These are phyloP conservation scores for Polypterus senegalus DNA, from an alignment of 2,113 vertebrate genomes.

Conservation along the genomic window DNA sequence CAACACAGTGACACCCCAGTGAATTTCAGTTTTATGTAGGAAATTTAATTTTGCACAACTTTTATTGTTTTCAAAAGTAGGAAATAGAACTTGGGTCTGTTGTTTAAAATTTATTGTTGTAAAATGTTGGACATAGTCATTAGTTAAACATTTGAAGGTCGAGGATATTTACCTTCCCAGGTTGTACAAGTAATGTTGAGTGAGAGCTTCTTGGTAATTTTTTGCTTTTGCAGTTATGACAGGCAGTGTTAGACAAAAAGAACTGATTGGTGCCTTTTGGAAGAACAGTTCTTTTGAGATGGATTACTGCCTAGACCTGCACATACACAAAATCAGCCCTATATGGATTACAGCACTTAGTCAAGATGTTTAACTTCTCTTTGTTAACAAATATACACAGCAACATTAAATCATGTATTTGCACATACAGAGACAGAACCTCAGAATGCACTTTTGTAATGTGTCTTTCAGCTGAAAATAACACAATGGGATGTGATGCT, in stretches of 20 bases:
- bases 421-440: too few species aligned
- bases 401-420: too few species aligned
- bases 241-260: conserved; percentile 13
- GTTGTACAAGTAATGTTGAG: not conserved
- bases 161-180: not conserved
- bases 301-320: conserved; percentile 18
- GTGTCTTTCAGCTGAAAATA: too few species aligned
- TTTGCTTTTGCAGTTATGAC: conserved; percentile 17
- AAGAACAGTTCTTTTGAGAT: conserved; percentile 9
- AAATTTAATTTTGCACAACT: not conserved
- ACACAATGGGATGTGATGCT: too few species aligned
- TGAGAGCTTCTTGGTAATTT: not conserved
- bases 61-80: not conserved
- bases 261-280: conserved; percentile 10
- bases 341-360: too few species aligned
- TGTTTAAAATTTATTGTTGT: not conserved
- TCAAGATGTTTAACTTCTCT: too few species aligned
- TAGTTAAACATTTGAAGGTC: not conserved
- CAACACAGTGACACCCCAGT: not conserved
- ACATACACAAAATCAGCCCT: conserved; percentile 7
- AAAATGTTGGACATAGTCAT: not conserved
- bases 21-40: not conserved
- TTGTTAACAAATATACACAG: too few species aligned
- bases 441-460: too few species aligned
- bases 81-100: not conserved